Conservation (phyloP, 2,888 invertebrate genomes). For the Stenolophus ochropezus region DNA sequence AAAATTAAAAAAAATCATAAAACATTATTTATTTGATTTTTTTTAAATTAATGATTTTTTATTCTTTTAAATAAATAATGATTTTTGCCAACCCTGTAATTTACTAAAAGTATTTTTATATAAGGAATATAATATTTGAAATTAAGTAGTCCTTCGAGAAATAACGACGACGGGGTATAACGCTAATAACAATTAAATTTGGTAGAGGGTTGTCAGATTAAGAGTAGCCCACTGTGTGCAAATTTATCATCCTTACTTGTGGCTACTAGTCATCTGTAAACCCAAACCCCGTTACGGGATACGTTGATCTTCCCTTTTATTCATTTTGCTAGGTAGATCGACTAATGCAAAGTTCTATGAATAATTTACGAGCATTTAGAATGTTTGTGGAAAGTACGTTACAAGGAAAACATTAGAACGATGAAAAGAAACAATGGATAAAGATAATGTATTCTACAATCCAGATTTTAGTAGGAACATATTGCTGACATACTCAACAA, state of each 20-base stretch:
- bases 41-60: too few species aligned
- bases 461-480: neutral
- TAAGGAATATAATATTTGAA: too few species aligned
- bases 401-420: neutral
- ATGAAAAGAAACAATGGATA: neutral
- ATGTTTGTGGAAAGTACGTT: neutral
- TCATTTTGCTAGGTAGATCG: neutral
- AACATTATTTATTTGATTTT: too few species aligned
- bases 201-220: neutral
- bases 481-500: too few species aligned
- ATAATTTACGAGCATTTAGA: neutral
- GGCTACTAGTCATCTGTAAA: neutral
- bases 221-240: neutral
- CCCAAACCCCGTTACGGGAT: neutral
- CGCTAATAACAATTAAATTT: neutral
- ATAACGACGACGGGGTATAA: too few species aligned
- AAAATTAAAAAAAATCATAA: too few species aligned
- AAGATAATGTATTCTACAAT: neutral
- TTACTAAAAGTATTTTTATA: too few species aligned
- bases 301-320: neutral
- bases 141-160: too few species aligned
- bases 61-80: too few species aligned
- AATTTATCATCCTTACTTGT: neutral
- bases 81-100: too few species aligned
- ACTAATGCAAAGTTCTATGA: neutral